Evolutionary conservation across 2,113 vertebrate genomes (phyloP).

Genomic region (Peromyscus leucopus): DNA sequence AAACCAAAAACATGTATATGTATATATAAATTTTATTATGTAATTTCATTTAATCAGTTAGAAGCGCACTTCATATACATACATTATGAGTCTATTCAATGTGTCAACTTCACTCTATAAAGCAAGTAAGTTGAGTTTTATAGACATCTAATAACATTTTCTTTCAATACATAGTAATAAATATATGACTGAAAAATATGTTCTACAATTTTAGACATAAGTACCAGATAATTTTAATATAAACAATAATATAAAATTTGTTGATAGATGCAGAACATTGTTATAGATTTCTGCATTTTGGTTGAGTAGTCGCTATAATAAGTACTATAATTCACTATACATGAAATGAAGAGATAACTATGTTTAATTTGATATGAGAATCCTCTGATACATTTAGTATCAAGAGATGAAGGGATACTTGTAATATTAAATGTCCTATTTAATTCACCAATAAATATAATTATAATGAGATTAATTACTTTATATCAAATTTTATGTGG

Average conservation of each 20-base stretch:
- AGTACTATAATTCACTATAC: background rate
- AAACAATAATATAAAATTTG: background rate
- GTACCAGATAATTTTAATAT: background rate
- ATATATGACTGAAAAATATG: background rate
- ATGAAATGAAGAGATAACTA: background rate
- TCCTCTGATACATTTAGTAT: background rate
- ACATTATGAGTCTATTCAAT: background rate
- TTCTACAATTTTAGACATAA: background rate
- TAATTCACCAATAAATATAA: background rate
- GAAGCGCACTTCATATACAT: background rate
- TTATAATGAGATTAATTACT: background rate
- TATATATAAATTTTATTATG: background rate
- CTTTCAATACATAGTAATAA: background rate
- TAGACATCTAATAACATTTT: background rate
- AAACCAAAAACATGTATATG: background rate
- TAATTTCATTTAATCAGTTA: background rate
- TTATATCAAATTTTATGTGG: background rate
- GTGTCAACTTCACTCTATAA: background rate
- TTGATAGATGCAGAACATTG: background rate
- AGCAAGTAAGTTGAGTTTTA: background rate
- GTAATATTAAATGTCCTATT: background rate
- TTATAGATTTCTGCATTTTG: background rate
- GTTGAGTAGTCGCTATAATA: background rate
- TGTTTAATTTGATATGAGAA: background rate
- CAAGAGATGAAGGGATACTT: background rate